These are phyloP conservation scores for Plagiodera versicolora DNA, from an alignment of 2,888 invertebrate species.

Conservation along the genomic window DNA sequence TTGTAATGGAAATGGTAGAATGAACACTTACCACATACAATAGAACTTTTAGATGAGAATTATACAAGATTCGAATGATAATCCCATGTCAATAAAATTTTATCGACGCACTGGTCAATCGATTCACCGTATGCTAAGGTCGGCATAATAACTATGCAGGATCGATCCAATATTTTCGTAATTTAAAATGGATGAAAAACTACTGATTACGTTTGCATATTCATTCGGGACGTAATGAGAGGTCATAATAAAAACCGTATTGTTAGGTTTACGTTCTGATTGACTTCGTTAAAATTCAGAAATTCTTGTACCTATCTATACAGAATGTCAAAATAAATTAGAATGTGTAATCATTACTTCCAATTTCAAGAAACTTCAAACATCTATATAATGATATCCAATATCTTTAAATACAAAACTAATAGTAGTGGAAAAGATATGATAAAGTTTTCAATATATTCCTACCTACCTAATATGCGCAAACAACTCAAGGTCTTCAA, in stretches of 20 bases:
- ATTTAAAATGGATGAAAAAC: neutral
- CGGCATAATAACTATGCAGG: too few relatives aligned
- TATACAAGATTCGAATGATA: too few relatives aligned
- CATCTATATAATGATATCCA: too few relatives aligned
- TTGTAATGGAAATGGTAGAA: too few relatives aligned
- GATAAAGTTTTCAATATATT: neutral
- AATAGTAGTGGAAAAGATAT: too few relatives aligned
- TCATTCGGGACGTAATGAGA: neutral
- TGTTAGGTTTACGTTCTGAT: neutral
- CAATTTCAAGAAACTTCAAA: neutral
- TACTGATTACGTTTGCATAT: neutral
- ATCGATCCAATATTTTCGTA: neutral
- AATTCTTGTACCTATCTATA: neutral
- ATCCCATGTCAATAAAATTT: too few relatives aligned
- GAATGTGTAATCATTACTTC: neutral
- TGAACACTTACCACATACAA: too few relatives aligned
- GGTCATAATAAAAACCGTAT: neutral
- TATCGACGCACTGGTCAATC: too few relatives aligned
- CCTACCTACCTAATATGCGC: constrained; percentile 1
- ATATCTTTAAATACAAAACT: too few relatives aligned
- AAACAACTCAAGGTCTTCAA: constrained; percentile 5
- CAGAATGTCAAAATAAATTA: neutral
- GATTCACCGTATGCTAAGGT: too few relatives aligned
- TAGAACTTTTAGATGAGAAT: too few relatives aligned
- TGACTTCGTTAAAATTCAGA: constrained; percentile 5